Percentiles rank a stretch among this genome's conserved stretches.
phyloP scores from a whole-genome alignment of 1,140 invertebrate genomes.

The Habropoda laboriosa region DNA sequence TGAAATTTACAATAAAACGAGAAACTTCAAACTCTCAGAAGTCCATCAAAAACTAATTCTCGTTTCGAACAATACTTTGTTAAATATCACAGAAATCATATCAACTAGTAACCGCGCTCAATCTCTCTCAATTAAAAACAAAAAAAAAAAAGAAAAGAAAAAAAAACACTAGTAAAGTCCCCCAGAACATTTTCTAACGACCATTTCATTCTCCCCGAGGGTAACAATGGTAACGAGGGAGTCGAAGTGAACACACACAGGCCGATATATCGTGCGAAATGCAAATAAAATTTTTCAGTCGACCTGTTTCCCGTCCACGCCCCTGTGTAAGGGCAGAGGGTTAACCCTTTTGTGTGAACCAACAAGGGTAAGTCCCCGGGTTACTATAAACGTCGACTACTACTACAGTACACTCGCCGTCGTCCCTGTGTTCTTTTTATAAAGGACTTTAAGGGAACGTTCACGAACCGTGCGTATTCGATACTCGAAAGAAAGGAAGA shows the following conservation, averaged over 20 bases:
- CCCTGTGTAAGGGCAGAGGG: slow-evolving; percentile 24
- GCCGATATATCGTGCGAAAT: slow-evolving; percentile 21
- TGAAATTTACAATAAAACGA: too few species aligned
- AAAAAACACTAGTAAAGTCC: neutral
- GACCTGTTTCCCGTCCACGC: slow-evolving; percentile 45
- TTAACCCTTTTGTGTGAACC: slow-evolving; percentile 38
- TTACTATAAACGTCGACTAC: slow-evolving; percentile 21
- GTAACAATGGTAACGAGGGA: neutral
- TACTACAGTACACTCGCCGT: slow-evolving; percentile 21
- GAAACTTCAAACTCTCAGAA: too few species aligned
- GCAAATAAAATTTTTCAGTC: slow-evolving; percentile 51
- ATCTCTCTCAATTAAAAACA: too few species aligned
- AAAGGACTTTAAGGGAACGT: neutral
- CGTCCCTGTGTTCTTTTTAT: neutral
- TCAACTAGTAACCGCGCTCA: too few species aligned
- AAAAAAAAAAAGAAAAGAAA: neutral
- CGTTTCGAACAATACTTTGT: too few species aligned
- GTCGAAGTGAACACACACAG: neutral
- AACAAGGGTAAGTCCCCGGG: slow-evolving; percentile 11
- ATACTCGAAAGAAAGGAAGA: neutral
- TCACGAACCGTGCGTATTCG: neutral
- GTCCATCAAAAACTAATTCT: too few species aligned
- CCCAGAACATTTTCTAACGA: neutral
- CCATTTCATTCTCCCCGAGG: neutral
- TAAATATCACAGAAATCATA: too few species aligned